These are phyloP conservation scores for Fragum whitleyi DNA, from an alignment of 2,888 invertebrate genomes.

Conservation along the genomic window DNA sequence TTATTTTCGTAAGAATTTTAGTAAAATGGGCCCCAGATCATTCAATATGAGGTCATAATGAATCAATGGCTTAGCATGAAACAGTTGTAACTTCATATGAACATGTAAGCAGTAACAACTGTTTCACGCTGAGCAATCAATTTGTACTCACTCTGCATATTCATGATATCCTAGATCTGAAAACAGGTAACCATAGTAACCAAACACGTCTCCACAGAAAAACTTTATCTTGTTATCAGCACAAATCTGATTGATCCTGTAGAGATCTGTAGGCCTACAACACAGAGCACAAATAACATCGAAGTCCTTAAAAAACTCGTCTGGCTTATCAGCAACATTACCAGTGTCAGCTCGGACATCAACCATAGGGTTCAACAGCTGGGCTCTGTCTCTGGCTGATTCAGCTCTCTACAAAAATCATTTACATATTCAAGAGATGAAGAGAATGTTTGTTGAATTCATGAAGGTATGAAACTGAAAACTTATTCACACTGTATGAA, in stretches of 20 bases:
- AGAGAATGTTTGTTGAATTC: no score
- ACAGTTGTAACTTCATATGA: no score
- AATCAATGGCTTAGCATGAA: no score
- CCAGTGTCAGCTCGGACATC: constrained; percentile 88
- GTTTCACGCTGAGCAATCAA: no score
- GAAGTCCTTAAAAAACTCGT: constrained; percentile 90
- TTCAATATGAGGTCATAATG: no score
- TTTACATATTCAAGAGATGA: no score
- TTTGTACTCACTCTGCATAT: constrained; percentile 91
- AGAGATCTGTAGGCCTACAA: constrained; percentile 89
- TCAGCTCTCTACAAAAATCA: constrained; percentile 92
- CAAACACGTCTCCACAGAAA: constrained; percentile 96
- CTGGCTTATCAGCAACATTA: constrained; percentile 90
- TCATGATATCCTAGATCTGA: constrained; percentile 94
- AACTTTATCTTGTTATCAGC: constrained; percentile 91
- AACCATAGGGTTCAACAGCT: constrained; percentile 97
- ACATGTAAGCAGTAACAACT: no score
- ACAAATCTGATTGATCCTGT: constrained; percentile 90
- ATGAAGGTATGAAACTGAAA: no score
- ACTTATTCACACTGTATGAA: no score
- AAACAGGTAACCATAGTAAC: constrained; percentile 96
- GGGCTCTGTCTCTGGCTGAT: constrained; percentile 91
- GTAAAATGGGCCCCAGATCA: no score
- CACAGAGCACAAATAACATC: constrained; percentile 94
- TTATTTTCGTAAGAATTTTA: no score